These are phyloP conservation scores for Cryptus viduatorius DNA, from an alignment of 2,888 invertebrate species.

Conservation along the genomic window DNA sequence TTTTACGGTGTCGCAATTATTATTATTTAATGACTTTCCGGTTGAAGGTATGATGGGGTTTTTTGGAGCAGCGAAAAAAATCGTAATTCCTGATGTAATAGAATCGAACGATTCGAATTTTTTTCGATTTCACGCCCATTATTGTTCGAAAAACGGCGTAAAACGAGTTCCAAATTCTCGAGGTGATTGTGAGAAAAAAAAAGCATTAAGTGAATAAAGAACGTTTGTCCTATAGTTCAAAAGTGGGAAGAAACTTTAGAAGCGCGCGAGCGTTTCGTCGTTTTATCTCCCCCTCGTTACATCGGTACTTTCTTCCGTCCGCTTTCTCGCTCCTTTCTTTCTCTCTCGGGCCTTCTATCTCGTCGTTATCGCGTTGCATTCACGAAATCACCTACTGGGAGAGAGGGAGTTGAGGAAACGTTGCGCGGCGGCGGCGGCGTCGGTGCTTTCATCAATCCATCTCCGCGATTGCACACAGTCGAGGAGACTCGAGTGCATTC, in stretches of 20 bases:
- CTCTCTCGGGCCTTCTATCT: slow-evolving; percentile 34
- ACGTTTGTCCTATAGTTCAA: slow-evolving; percentile 20
- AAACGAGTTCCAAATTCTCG: not conserved
- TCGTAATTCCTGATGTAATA: not conserved
- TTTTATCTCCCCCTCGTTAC: slow-evolving; percentile 66
- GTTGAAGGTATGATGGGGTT: not conserved
- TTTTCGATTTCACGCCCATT: not conserved
- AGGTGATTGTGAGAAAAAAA: slow-evolving; percentile 8
- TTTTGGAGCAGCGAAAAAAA: not conserved
- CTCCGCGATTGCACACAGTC: slow-evolving; percentile 46
- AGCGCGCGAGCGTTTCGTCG: slow-evolving; percentile 29
- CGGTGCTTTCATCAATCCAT: slow-evolving; percentile 63
- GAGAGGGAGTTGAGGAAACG: not conserved
- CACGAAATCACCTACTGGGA: slow-evolving; percentile 55
- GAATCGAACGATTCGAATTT: not conserved
- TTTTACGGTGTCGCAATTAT: not conserved
- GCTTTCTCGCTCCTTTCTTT: slow-evolving; percentile 23
- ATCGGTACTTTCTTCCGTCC: slow-evolving; percentile 41
- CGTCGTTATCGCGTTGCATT: slow-evolving; percentile 63
- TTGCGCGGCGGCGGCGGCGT: slow-evolving; percentile 38
- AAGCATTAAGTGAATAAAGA: slow-evolving; percentile 13
- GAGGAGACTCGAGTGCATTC: slow-evolving; percentile 47
- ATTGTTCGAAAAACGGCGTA: not conserved
- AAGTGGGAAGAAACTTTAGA: slow-evolving; percentile 5
- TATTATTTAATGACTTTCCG: not conserved